Evolutionary conservation across 1,140 invertebrate species (phyloP).

Genomic region (Monochamus saltuarius): DNA sequence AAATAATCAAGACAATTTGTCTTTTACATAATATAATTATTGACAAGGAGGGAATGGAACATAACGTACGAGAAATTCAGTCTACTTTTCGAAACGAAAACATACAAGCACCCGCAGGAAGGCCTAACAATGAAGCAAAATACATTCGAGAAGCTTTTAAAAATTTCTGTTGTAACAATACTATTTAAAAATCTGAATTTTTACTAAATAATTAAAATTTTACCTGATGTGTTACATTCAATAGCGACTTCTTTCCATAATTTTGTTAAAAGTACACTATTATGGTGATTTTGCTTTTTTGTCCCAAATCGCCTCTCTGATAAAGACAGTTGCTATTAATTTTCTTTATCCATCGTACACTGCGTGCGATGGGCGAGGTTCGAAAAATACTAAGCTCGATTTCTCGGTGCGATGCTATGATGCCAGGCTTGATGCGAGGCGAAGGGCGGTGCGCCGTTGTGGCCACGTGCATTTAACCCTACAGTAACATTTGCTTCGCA

Average conservation of each 20-base stretch:
- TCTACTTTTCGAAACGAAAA: slow-evolving; percentile 22
- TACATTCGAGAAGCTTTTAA: slow-evolving; percentile 10
- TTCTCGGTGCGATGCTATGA: slow-evolving; percentile 5
- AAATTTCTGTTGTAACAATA: no score
- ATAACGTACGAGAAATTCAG: slow-evolving; percentile 15
- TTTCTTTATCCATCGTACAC: background rate
- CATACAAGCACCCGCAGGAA: slow-evolving; percentile 12
- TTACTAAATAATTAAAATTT: no score
- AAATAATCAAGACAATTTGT: slow-evolving; percentile 33
- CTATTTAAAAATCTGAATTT: no score
- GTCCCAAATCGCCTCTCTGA: background rate
- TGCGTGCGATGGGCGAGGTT: no score
- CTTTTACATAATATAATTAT: slow-evolving; percentile 34
- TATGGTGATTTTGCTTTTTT: background rate
- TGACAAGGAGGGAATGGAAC: slow-evolving; percentile 28
- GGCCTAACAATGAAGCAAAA: slow-evolving; percentile 23
- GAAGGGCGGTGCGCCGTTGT: background rate
- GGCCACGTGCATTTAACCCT: no score
- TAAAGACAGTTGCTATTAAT: background rate
- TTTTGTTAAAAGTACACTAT: no score
- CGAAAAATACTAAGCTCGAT: slow-evolving; percentile 1
- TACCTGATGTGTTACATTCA: no score
- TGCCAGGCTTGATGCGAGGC: background rate
- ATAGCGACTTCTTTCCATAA: no score
- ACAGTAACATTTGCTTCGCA: no score